Evolutionary conservation across 2,888 invertebrate genomes (phyloP), one percentile per base, ranked within the genome.

Genomic region (Venusia cambrica): DNA sequence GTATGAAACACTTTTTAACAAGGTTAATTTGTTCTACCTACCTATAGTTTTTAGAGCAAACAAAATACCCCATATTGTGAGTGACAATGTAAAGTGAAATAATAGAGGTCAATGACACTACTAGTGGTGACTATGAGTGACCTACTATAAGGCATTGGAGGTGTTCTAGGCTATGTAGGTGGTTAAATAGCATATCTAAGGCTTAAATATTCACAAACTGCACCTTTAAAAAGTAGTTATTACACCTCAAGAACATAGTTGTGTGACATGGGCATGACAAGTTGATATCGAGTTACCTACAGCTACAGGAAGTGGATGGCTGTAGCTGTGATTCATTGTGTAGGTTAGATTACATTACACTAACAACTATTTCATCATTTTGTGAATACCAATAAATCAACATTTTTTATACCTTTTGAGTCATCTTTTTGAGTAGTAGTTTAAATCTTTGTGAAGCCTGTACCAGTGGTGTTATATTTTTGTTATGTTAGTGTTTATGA

Each of bases 401-500:
- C n/a, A n/a, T n/a, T n/a, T n/a, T n/a, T n/a, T n/a, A n/a, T n/a
- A n/a, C n/a, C n/a, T n/a, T n/a, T n/a, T n/a, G n/a, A 33, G 34
- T 31, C 34, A 28, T 31, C 8, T 5, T 25, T 17, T 5, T 10
- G 4, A 18, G 16, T 16, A 5, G 10, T 14, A 7, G 12, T 5
- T 4, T 14, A 20, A 36, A 26, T 21, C 20, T 31, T 38, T 26
- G 32, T 34, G 15, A 31, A 18, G 16, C n/a, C n/a, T n/a, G n/a
- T 27, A 28, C n/a, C 38, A 33, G 33, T 20, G 27, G 35, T 30
- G 31, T 31, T 25, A 5, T 13, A 15, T 27, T 18, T n/a, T n/a
- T 28, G 16, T 28, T 8, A 27, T 21, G 16, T 22, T 18, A 12
- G 9, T 20, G 60, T 66, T 74, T 34, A 88, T 89, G 89, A 89